phyloP scores from a whole-genome alignment of 2,888 invertebrate species.

The Chrysolina americana region DNA sequence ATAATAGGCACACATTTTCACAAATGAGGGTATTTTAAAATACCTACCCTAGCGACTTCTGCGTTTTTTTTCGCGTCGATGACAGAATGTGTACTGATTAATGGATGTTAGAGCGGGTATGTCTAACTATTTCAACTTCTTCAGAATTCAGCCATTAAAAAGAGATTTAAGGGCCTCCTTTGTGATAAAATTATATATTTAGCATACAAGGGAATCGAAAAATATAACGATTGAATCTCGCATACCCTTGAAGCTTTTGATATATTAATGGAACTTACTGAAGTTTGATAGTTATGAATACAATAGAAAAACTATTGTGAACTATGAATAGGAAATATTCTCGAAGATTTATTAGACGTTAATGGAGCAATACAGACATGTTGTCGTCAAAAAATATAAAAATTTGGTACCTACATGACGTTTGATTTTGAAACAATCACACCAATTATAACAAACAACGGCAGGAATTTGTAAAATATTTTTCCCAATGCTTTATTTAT shows the following conservation, averaged over 20 bases:
- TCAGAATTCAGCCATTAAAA: neutral
- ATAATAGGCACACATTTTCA: conserved; percentile 9
- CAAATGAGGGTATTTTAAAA: conserved; percentile 11
- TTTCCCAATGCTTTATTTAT: no score
- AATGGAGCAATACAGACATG: no score
- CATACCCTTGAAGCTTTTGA: neutral
- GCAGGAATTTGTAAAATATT: no score
- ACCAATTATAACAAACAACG: no score
- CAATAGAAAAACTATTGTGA: no score
- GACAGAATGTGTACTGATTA: conserved; percentile 13
- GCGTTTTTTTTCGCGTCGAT: conserved; percentile 8
- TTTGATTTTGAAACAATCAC: no score
- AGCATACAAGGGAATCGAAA: neutral
- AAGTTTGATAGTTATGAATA: no score
- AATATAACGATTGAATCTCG: neutral
- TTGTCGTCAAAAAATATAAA: no score
- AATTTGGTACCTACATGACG: no score
- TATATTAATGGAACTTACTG: neutral
- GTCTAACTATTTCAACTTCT: neutral
- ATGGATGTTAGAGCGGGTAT: neutral
- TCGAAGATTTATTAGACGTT: no score
- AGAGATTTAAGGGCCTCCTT: neutral
- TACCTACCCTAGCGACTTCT: neutral
- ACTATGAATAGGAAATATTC: no score
- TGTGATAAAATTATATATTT: neutral